Evolutionary conservation across 2,888 invertebrate genomes (phyloP).

Genomic region (Lepetodrilus schrolli): DNA sequence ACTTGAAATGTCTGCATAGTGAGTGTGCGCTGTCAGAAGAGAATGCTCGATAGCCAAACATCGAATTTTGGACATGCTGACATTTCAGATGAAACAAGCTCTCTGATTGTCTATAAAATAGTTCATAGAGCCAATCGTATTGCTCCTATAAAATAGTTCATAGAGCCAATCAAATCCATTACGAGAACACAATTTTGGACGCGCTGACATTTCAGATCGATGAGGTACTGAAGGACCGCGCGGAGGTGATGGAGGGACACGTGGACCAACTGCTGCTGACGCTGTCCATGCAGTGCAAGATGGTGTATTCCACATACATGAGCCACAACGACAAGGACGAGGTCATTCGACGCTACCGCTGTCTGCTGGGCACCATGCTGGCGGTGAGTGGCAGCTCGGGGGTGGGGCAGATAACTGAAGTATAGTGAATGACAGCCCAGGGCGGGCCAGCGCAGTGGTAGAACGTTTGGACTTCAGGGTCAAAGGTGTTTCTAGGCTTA

Average conservation of each 20-base stretch:
- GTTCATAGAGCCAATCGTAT: no score
- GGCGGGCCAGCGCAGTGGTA: neutral
- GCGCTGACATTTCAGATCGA: no score
- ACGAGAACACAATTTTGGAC: neutral
- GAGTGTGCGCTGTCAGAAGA: no score
- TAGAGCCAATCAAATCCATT: no score
- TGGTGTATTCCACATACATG: slow-evolving; percentile 77
- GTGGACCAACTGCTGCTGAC: slow-evolving; percentile 82
- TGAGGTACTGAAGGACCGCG: slow-evolving; percentile 79
- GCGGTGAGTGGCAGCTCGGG: slow-evolving; percentile 59
- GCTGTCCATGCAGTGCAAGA: slow-evolving; percentile 81
- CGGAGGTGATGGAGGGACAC: slow-evolving; percentile 77
- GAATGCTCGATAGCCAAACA: no score
- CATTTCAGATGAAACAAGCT: no score
- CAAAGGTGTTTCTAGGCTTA: no score
- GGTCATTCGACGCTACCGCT: slow-evolving; percentile 74
- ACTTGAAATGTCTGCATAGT: no score
- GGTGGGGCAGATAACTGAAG: neutral
- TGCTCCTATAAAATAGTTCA: no score
- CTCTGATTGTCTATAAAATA: no score
- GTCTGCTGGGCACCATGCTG: slow-evolving; percentile 72
- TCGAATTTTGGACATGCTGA: no score
- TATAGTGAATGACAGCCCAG: neutral
- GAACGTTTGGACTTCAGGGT: no score
- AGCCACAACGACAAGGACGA: slow-evolving; percentile 76